A percentile compares a stretch with the other conserved stretches of the same genome.
phyloP scores from a whole-genome alignment of 2,797 vertebrate genomes.

The Pantherophis alleghaniensis region DNA sequence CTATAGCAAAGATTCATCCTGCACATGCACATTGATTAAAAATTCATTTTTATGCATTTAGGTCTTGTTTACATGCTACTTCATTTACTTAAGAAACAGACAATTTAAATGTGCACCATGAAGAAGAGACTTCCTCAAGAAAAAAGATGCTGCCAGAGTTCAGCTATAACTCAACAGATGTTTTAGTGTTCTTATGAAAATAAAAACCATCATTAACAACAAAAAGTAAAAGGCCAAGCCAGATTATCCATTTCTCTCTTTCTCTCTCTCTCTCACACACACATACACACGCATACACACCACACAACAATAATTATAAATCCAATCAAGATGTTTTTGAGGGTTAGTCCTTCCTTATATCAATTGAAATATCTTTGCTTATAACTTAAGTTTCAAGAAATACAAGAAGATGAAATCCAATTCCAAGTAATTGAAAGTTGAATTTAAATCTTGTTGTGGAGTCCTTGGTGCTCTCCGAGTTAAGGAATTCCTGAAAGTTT shows the following conservation, averaged over 20 bases:
- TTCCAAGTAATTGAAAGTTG: not conserved
- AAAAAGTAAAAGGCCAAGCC: slow-evolving; percentile 38
- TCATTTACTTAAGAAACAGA: not conserved
- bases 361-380: slow-evolving; percentile 38
- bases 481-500: not conserved
- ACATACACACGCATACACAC: too few species aligned
- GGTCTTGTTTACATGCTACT: not conserved
- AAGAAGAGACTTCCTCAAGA: slow-evolving; percentile 4
- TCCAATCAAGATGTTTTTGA: slow-evolving; percentile 15
- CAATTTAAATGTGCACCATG: slow-evolving; percentile 12
- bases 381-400: slow-evolving; percentile 36
- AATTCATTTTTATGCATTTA: not conserved
- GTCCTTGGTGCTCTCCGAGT: not conserved
- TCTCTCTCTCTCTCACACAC: too few species aligned
- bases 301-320: slow-evolving; percentile 44
- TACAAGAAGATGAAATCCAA: not conserved
- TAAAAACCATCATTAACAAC: slow-evolving; percentile 42
- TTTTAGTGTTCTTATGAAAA: slow-evolving; percentile 44
- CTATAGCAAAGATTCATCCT: not conserved
- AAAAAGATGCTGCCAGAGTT: slow-evolving; percentile 15
- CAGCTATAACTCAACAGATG: slow-evolving; percentile 40
- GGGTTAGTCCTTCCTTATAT: slow-evolving; percentile 24
- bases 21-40: not conserved
- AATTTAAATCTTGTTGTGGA: not conserved
- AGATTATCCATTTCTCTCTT: slow-evolving; percentile 6